These are phyloP conservation scores for Neoaliturus tenellus DNA, from an alignment of 2,888 invertebrate species.

Conservation along the genomic window DNA sequence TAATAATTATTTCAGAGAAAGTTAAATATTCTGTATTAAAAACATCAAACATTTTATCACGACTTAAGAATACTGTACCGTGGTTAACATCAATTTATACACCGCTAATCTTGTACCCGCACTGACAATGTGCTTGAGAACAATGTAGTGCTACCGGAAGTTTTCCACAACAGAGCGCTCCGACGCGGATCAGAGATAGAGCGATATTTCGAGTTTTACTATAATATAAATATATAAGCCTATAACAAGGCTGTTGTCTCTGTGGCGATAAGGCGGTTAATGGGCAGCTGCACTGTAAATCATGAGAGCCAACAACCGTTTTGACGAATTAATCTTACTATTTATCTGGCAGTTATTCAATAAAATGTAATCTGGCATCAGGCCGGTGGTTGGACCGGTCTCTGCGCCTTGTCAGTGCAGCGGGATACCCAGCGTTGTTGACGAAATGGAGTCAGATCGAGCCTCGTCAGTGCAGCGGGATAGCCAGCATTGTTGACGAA, in stretches of 20 bases:
- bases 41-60: too few species aligned
- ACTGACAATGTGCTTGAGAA: too few species aligned
- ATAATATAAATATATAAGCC: conserved; percentile 46
- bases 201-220: neutral
- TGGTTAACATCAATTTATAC: too few species aligned
- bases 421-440: too few species aligned
- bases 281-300: conserved; percentile 19
- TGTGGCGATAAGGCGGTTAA: conserved; percentile 2
- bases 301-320: conserved; percentile 22
- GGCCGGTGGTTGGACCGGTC: conserved; percentile 13
- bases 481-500: too few species aligned
- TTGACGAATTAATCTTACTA: conserved; percentile 52
- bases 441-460: too few species aligned
- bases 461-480: too few species aligned
- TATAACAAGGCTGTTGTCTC: conserved; percentile 47
- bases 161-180: neutral
- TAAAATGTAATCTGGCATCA: conserved; percentile 52
- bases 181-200: neutral
- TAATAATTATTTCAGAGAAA: too few species aligned
- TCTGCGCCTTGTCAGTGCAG: neutral
- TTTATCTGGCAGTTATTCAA: conserved; percentile 52
- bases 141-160: neutral
- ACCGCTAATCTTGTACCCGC: too few species aligned
- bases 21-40: too few species aligned
- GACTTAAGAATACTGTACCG: too few species aligned